Evolutionary conservation across 2,888 invertebrate species (phyloP).

Genomic region (Nemotelus nigrinus): DNA sequence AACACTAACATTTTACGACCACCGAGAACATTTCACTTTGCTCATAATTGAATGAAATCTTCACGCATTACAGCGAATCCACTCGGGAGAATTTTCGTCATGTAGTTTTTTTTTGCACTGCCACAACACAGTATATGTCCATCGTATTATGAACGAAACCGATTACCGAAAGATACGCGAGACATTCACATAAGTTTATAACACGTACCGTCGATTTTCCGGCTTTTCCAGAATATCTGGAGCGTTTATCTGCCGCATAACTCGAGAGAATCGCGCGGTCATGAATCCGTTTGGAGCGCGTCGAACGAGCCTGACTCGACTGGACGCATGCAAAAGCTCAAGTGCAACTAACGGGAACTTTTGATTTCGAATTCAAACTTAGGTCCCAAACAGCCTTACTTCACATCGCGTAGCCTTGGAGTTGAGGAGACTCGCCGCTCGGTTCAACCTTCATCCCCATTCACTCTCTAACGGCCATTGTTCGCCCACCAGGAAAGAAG

Average conservation of each 20-base stretch:
- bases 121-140: slow-evolving; percentile 1
- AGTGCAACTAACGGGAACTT: slow-evolving; percentile 60
- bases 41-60: slow-evolving; percentile 18
- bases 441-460: slow-evolving; percentile 27
- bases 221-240: no score
- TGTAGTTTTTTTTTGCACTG: slow-evolving; percentile 22
- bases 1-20: slow-evolving; percentile 26
- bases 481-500: background rate
- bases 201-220: no score
- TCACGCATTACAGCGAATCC: slow-evolving; percentile 29
- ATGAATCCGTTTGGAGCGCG: background rate
- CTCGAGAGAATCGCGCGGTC: background rate
- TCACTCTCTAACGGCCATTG: slow-evolving; percentile 11
- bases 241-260: background rate
- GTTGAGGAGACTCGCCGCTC: slow-evolving; percentile 30
- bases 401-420: slow-evolving; percentile 25
- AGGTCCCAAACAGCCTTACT: slow-evolving; percentile 16
- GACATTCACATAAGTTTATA: no score
- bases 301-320: slow-evolving; percentile 34
- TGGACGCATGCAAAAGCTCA: slow-evolving; percentile 61
- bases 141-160: background rate
- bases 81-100: slow-evolving; percentile 17
- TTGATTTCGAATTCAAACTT: slow-evolving; percentile 44
- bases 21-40: slow-evolving; percentile 28
- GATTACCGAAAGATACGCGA: no score